These are phyloP conservation scores for Sigmodon hispidus DNA, from an alignment of 2,113 vertebrate genomes.

Conservation along the genomic window DNA sequence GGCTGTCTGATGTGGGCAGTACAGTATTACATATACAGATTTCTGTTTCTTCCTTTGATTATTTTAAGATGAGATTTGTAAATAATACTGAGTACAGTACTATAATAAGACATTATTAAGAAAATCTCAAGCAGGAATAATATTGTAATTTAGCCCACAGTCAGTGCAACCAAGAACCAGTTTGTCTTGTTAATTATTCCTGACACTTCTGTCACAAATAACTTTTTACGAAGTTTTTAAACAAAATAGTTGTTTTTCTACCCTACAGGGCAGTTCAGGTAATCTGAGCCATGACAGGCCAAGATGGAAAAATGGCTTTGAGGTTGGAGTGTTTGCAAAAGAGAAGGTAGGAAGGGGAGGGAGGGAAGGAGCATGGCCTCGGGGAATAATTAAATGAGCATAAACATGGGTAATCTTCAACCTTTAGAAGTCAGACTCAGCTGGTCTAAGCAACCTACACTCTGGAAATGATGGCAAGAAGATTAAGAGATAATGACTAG, in stretches of 20 bases:
- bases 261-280: background rate
- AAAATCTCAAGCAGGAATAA: background rate
- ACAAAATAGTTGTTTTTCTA: background rate
- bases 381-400: background rate
- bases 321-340: background rate
- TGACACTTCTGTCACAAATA: background rate
- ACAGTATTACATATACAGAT: background rate
- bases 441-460: background rate
- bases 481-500: background rate
- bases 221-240: background rate
- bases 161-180: background rate
- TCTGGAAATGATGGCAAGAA: background rate
- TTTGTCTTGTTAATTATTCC: background rate
- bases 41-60: conserved; percentile 5
- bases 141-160: background rate
- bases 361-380: background rate
- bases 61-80: background rate
- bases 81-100: background rate
- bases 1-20: background rate
- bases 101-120: background rate
- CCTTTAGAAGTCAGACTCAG: background rate
- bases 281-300: background rate
- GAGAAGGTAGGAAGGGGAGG: too few relatives aligned
- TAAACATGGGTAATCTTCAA: background rate
- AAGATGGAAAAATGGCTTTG: background rate